Conservation (phyloP, 92 coral and sea anemone genomes). For the Phymanthus crucifer region DNA sequence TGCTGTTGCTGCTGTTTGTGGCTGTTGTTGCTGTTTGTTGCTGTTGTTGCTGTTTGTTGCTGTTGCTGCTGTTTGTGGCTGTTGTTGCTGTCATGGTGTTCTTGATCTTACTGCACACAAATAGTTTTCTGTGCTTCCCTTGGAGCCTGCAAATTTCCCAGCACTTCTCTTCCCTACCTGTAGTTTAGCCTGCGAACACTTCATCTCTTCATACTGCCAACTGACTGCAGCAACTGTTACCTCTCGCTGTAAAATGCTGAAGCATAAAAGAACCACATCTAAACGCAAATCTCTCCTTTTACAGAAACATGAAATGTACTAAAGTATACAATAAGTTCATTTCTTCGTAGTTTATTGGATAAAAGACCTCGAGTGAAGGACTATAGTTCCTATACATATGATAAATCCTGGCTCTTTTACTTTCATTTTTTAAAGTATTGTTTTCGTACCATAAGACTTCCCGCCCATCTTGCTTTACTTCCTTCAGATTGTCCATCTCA, state of each 20-base stretch:
- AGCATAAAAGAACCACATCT: not conserved
- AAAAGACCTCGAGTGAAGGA: too few species aligned
- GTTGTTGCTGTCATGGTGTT: not conserved
- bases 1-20: not conserved
- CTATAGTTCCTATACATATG: too few species aligned
- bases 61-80: not conserved
- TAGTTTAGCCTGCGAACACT: slow-evolving; percentile 55
- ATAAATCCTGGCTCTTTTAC: too few species aligned
- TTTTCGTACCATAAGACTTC: slow-evolving; percentile 30
- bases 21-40: not conserved
- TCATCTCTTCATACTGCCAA: slow-evolving; percentile 73
- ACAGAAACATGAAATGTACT: not conserved
- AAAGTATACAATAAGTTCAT: not conserved
- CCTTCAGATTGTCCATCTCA: slow-evolving; percentile 37
- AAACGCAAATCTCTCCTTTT: too few species aligned
- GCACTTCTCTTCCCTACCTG: slow-evolving; percentile 35
- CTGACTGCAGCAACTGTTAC: slow-evolving; percentile 56
- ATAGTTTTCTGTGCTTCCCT: too few species aligned
- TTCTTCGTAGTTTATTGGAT: too few species aligned
- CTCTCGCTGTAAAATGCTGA: slow-evolving; percentile 65
- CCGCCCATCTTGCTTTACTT: slow-evolving; percentile 33
- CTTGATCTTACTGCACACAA: too few species aligned
- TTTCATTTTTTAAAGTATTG: too few species aligned
- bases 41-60: not conserved
- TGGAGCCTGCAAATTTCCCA: too few species aligned